Evolutionary conservation across 2,797 vertebrate genomes (phyloP), one percentile per base, ranked within the genome.

Genomic region (Artibeus lituratus): DNA sequence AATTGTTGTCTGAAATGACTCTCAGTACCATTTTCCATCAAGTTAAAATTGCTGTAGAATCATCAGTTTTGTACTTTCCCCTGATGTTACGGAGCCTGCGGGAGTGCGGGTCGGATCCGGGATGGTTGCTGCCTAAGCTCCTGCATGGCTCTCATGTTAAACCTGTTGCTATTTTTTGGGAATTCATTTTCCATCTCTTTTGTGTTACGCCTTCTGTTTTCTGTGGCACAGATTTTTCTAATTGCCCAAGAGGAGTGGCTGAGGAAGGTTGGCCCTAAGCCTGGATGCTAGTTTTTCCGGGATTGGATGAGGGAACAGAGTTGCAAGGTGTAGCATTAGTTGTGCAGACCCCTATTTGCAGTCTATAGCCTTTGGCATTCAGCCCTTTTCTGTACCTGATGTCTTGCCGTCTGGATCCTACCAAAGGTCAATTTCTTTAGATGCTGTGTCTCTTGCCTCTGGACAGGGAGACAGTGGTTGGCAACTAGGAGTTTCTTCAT

Each of bases 1-100:
- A 39, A 72, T 26, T 18, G 8, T 78, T 82, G 49, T 87, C 22
- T 51, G 83, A 92, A 81, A 74, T 76, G 51, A 53, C 9, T 82
- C 29, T 55, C 7, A n/a, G n/a, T 55, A 12, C 19, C 55, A 2
- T 89, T 69, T 94, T 76, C 10, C 22, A 7, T 32, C 14, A 15
- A 87, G 29, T 67, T 78, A 47, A 89, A 91, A 29, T n/a, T 16
- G 49, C 67, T 1, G 18, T 76, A 70, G 53, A 32, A 53, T 85
- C 32, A 11, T 62, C 29, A 32, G 10, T 77, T 53, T 91, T 42
- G 11, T 16, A 5, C 39, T 37, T 57, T 47, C 35, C 26, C 14
- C 26, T 29, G 32, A 19, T 47, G 51, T 47, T 10, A 42, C 32
- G 32, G 32, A 88, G 35, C 10, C 22, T 55, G 78, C 14, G 12